Evolutionary conservation across 1,140 invertebrate genomes (phyloP), one percentile per base, ranked within the genome.

Genomic region (Drosophila rhopaloa): DNA sequence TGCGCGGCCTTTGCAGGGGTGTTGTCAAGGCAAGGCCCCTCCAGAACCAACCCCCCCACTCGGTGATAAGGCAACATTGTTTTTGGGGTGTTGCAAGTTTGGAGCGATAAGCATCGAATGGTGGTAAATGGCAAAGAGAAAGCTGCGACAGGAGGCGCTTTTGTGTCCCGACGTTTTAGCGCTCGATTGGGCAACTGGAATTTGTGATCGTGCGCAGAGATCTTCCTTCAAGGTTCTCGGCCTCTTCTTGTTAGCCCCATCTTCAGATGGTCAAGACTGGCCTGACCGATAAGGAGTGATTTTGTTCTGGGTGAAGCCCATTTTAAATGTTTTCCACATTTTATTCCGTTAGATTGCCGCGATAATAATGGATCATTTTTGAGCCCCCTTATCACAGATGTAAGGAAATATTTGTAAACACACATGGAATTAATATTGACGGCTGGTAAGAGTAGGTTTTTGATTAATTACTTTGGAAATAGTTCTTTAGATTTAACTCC

Each of bases 101-200:
- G 43, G 8, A 41, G 14, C 54, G 81, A 85, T 85, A 86, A 73
- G 58, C 67, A 85, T 85, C 82, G 75, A 78, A 85, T 74, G 73
- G 67, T 62, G 55, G 44, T 60, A 76, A 81, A 80, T 70, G 61
- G 47, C 57, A 75, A 82, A 82, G 82, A 85, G 83, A 85, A 88
- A 88, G 82, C 82, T 71, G 60, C 35, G 38, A 58, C 55, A 66
- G 56, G 60, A 78, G 62, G 40, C 62, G 50, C 47, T 66, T 51
- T 38, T 58, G 54, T 9, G 53, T 57, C 60, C 54, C 48, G 47
- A 48, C 66, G 71, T 60, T 65, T 81, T 59, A 55, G 56, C 66
- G 60, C 73, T 79, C 72, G 74, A 82, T 79, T 79, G 59, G 73
- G 62, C 75, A 81, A 82, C 70, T 85, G 79, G 82, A 85, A 85